Base-by-base conservation (phyloP, 2,888 invertebrate species). In the Megalurothrips usitatus region DNA sequence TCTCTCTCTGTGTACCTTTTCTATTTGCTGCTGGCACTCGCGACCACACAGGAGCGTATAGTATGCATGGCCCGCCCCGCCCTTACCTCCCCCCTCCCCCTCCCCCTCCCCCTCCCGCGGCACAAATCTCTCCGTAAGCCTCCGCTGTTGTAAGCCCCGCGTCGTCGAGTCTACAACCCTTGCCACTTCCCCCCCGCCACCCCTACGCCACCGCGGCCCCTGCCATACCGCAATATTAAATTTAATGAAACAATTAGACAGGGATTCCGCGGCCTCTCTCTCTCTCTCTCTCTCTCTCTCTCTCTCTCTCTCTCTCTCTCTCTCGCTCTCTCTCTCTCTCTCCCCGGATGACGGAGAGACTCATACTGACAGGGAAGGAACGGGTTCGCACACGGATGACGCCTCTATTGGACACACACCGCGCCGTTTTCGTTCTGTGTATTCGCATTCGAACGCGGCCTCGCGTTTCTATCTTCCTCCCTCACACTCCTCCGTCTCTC, bases 181-280 rank as follows among this genome's bases (percentile, higher is more conserved):
- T 58, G 17, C 11, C 58, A 17, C 58, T 17, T n/a, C 58, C 58
- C 6, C 58, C 58, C 17, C 58, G 58, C 58, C 58, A 2, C 14
- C 58, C 12, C 58, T 17, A 58, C 58, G 17, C 58, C 68, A n/a
- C 68, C 68, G 4, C 68, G 23, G n/a, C 63, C 68, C 9, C 68
- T 23, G 68, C 23, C 68, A 26, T 26, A 75, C 68, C 68, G 68
- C 68, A 26, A 75, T 75, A 75, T 75, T 75, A 75, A 75, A 75
- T 75, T 75, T 75, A 75, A 75, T 75, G 68, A 75, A 75, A 75
- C 68, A 75, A 75, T 75, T 75, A 75, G 68, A 75, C 68, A 26
- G 23, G 68, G 68, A 75, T 75, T 75, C 68, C 68, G 12, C n/a
- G 26, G 23, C 34, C 34, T 6, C 3, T 43, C 68, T 75, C 68